Percentiles rank a stretch among this genome's conserved stretches.
These are phyloP conservation scores for Anthophora plumipes DNA, from an alignment of 2,888 invertebrate species.

Conservation along the genomic window DNA sequence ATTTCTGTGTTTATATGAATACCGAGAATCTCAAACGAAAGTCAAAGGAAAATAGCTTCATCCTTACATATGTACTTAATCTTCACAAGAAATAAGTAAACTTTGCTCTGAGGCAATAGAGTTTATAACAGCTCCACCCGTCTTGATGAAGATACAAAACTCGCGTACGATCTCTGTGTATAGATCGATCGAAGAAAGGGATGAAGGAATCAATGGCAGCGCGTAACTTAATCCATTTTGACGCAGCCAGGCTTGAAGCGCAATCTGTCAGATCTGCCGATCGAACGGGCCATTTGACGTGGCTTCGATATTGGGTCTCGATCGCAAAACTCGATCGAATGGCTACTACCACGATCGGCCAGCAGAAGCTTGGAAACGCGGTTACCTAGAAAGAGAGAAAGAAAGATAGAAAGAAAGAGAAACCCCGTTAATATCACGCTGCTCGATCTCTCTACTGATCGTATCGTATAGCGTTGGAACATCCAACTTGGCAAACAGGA, in stretches of 20 bases:
- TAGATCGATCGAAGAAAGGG: constrained; percentile 19
- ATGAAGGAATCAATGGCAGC: constrained; percentile 40
- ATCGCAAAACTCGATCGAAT: constrained; percentile 63
- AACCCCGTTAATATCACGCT: constrained; percentile 60
- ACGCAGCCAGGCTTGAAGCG: constrained; percentile 47
- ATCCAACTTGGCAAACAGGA: constrained; percentile 67
- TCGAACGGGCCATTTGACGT: constrained; percentile 52
- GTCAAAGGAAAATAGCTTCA: no score
- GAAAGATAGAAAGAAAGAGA: constrained; percentile 22
- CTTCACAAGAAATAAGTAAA: no score
- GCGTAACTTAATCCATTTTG: constrained; percentile 60
- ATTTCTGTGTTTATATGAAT: no score
- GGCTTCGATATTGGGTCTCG: constrained; percentile 48
- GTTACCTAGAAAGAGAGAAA: neutral
- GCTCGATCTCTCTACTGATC: constrained; percentile 63
- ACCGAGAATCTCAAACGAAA: no score
- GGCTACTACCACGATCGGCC: constrained; percentile 11
- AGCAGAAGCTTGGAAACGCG: constrained; percentile 49
- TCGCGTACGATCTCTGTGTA: neutral
- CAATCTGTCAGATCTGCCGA: constrained; percentile 57
- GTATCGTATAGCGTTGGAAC: constrained; percentile 59
- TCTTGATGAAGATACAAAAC: constrained; percentile 4
- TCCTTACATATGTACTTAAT: no score
- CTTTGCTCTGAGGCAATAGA: no score
- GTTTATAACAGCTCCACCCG: neutral